These are phyloP conservation scores for Adelosebastes latens DNA, from an alignment of 2,797 vertebrate species.

Conservation along the genomic window DNA sequence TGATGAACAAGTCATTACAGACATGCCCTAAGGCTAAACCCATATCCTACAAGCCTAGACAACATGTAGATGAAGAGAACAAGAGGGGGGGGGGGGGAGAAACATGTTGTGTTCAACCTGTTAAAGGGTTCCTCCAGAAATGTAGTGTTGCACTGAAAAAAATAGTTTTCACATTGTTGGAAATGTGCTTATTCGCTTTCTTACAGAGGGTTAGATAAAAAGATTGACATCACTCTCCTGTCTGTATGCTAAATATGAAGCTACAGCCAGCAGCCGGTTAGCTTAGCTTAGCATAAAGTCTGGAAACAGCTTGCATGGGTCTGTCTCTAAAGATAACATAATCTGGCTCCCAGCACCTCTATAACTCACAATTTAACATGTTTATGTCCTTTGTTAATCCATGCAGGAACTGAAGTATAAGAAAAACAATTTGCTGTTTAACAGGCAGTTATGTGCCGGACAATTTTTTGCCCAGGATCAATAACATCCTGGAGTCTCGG, in stretches of 20 bases:
- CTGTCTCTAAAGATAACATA: background rate
- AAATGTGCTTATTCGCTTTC: background rate
- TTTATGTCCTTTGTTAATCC: background rate
- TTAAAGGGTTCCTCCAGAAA: background rate
- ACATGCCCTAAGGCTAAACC: conserved; percentile 35
- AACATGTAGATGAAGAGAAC: conserved; percentile 10
- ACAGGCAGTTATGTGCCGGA: background rate
- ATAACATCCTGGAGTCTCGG: background rate
- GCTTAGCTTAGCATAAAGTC: background rate
- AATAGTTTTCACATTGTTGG: background rate
- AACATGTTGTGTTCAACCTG: background rate
- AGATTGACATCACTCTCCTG: background rate
- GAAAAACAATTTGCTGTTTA: background rate
- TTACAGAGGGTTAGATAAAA: background rate
- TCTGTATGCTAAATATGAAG: background rate
- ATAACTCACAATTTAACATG: background rate
- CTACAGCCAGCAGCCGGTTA: background rate
- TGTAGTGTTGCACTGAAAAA: background rate
- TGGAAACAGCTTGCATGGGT: background rate
- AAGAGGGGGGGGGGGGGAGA: background rate
- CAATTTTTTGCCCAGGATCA: background rate
- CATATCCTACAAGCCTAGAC: conserved; percentile 1
- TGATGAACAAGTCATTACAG: conserved; percentile 53
- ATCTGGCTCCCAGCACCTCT: background rate
- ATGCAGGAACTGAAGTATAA: background rate